Percentiles rank a stretch among this genome's conserved stretches.
phyloP scores from a whole-genome alignment of 2,888 invertebrate species.

The Octodonta nipae region DNA sequence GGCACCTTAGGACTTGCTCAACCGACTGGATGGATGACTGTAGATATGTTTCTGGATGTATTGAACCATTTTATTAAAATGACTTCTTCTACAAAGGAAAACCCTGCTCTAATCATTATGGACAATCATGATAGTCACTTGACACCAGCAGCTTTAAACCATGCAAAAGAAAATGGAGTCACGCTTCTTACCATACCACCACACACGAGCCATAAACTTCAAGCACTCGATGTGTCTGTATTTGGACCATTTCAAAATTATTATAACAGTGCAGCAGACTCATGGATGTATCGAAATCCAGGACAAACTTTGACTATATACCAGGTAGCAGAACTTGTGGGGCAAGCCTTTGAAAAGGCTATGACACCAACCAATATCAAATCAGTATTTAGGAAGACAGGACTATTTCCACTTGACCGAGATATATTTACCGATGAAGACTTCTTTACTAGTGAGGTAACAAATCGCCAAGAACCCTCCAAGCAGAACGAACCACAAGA shows the following conservation, averaged over 20 bases:
- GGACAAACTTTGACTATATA: not conserved
- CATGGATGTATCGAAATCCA: not conserved
- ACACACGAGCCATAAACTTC: not conserved
- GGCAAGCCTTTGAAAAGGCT: not conserved
- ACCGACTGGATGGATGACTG: constrained; percentile 3
- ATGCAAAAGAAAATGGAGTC: no score
- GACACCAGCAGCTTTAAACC: no score
- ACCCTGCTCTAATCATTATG: not conserved
- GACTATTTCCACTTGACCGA: no score
- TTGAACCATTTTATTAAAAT: constrained; percentile 3
- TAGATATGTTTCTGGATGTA: not conserved
- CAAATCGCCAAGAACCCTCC: not conserved
- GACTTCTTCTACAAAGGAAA: not conserved
- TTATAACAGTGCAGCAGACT: not conserved
- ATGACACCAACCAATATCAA: not conserved
- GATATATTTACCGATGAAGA: no score
- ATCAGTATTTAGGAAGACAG: not conserved
- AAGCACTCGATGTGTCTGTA: no score
- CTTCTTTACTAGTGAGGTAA: no score
- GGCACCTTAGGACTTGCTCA: constrained; percentile 3
- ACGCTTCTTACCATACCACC: not conserved
- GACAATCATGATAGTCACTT: not conserved
- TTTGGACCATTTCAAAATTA: no score
- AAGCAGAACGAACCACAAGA: no score
- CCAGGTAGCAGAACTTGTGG: not conserved